Conservation (phyloP, 2,888 invertebrate genomes). For the Ophion slaviceki region DNA sequence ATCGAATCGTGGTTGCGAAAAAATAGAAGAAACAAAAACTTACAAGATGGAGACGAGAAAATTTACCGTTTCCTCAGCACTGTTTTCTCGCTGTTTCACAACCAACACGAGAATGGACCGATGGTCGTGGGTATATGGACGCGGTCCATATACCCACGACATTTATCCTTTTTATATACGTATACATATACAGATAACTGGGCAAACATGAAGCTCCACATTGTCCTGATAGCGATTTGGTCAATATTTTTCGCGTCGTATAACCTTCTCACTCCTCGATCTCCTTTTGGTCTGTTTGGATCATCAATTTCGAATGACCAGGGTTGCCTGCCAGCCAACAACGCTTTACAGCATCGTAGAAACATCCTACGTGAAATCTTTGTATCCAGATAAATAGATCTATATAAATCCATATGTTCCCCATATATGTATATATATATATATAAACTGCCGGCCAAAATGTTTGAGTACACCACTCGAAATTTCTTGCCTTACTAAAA, state of each 20-base stretch:
- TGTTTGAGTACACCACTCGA: too few relatives aligned
- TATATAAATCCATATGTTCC: too few relatives aligned
- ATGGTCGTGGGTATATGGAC: too few relatives aligned
- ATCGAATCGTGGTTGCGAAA: constrained; percentile 5
- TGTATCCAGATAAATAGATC: not conserved
- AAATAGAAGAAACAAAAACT: constrained; percentile 5
- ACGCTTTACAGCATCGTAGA: constrained; percentile 6
- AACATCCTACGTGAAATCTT: constrained; percentile 36
- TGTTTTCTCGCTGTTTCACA: constrained; percentile 59
- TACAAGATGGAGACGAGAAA: constrained; percentile 8
- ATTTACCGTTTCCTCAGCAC: constrained; percentile 63
- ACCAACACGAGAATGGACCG: constrained; percentile 54
- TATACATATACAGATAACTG: not conserved
- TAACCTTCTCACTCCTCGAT: constrained; percentile 47
- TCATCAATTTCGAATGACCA: constrained; percentile 63
- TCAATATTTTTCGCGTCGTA: constrained; percentile 62
- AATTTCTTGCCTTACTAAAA: too few relatives aligned
- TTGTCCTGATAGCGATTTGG: constrained; percentile 51
- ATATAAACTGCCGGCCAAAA: not conserved
- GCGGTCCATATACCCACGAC: not conserved
- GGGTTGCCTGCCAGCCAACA: constrained; percentile 27
- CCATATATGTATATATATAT: not conserved
- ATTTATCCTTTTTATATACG: not conserved
- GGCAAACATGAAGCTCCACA: constrained; percentile 43
- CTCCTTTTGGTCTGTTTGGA: constrained; percentile 43